Evolutionary conservation across 64 coral and sea anemone genomes (phyloP).

Genomic region (Stichodactyla helianthus): DNA sequence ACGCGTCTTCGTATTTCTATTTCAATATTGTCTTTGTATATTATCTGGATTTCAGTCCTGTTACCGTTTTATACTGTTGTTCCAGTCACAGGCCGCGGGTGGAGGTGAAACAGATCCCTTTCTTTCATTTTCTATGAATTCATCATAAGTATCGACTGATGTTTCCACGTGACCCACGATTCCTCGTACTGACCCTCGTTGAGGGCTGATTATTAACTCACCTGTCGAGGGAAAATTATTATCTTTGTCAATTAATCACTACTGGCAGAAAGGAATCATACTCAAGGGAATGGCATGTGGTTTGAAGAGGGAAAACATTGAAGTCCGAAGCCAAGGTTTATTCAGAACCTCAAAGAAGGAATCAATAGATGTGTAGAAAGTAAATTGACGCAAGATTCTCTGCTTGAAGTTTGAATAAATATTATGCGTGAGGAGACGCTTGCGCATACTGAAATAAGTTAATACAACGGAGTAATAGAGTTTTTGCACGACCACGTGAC

Average conservation of each 20-base stretch:
- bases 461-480: too few relatives aligned
- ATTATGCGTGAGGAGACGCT: too few relatives aligned
- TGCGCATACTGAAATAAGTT: too few relatives aligned
- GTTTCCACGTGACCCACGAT: constrained; percentile 92
- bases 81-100: background rate
- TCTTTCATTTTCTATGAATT: constrained; percentile 47
- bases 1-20: background rate
- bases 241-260: background rate
- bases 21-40: background rate
- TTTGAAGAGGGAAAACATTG: too few relatives aligned
- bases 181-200: constrained; percentile 82
- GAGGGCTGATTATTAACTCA: constrained; percentile 75
- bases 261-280: too few relatives aligned
- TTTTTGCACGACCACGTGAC: too few relatives aligned
- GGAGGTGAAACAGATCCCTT: constrained; percentile 28
- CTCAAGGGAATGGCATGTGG: too few relatives aligned
- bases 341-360: background rate
- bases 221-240: constrained; percentile 32
- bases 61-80: background rate
- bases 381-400: background rate
- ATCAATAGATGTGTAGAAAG: background rate
- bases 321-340: too few relatives aligned
- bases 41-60: background rate
- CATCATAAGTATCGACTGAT: constrained; percentile 77
- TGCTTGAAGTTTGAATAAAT: background rate